Base-by-base conservation (phyloP, 2,888 invertebrate genomes). In the Thymelicus sylvestris region DNA sequence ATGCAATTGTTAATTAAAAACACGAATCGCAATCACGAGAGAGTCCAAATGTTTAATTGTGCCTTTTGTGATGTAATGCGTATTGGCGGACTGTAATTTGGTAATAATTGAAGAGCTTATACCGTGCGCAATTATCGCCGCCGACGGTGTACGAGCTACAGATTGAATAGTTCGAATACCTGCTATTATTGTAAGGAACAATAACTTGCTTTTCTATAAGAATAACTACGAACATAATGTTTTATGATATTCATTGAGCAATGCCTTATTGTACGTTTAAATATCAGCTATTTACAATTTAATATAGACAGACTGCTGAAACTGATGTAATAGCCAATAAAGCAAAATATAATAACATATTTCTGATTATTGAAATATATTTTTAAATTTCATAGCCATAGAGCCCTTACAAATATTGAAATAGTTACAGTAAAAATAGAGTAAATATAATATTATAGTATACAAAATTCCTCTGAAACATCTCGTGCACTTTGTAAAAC, bases 61-160 rank as follows among this genome's bases (percentile, higher is more conserved):
- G 39, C 70, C 70, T 70, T 70, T 70, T 70, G 70, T 70, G 65
- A 60, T 52, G 70, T 70, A 70, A 70, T 70, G 59, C 65, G 65
- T 65, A 65, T 70, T 65, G 67, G 65, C 48, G 64, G 68, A 47
- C 66, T 70, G 65, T 70, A 70, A 71, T 61, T 71, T 31, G 52
- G 70, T 69, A 59, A 69, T 69, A 71, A 71, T 71, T 71, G 70
- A 71, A 71, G 66, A 71, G 70, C 70, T 69, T 72, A 65, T 72
- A 55, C 41, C 64, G 50, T 55, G 70, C 47, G 65, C 70, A 71
- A 71, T 71, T 70, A 70, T 65, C 48, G 19, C 60, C 60, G 70
- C 70, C 70, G 60, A 60, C 57, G 59, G 63, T 70, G 70, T 69
- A 64, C 55, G 39, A 41, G 60, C 60, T 60, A n/a, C 13, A n/a